Conservation (phyloP, 2,797 vertebrate species). For the Alosa sapidissima region DNA sequence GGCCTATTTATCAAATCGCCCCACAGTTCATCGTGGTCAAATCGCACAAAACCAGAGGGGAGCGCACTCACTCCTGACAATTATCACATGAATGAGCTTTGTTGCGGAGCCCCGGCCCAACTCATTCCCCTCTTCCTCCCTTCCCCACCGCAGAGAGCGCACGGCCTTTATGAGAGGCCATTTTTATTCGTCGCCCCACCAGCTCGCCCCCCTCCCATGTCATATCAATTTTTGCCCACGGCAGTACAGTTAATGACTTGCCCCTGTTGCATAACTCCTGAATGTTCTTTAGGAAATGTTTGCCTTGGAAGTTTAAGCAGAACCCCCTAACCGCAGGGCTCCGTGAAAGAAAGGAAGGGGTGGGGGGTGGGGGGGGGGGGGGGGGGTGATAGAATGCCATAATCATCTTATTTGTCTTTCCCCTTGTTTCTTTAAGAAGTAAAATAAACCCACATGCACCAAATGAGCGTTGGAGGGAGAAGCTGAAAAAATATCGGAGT, state of each 20-base stretch:
- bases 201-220: constrained; percentile 18
- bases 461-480: constrained; percentile 49
- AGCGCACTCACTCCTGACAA: constrained; percentile 66
- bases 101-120: constrained; percentile 42
- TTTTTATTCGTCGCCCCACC: constrained; percentile 29
- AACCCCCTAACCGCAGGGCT: constrained; percentile 41
- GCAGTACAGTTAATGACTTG: constrained; percentile 46
- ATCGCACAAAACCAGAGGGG: constrained; percentile 73
- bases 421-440: constrained; percentile 51
- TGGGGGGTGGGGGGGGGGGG: too few relatives aligned
- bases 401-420: constrained; percentile 60
- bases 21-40: constrained; percentile 76
- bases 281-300: constrained; percentile 60
- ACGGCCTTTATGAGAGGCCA: constrained; percentile 47
- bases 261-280: constrained; percentile 50
- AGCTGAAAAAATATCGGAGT: constrained; percentile 24
- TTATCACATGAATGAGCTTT: constrained; percentile 79
- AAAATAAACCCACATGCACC: constrained; percentile 62
- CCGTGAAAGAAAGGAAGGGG: not conserved
- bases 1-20: constrained; percentile 71
- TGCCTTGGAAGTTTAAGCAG: constrained; percentile 48
- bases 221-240: constrained; percentile 51
- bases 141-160: constrained; percentile 30
- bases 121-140: constrained; percentile 39
- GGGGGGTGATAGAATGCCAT: constrained; percentile 44